These are phyloP conservation scores for Aselliscus stoliczkanus DNA, from an alignment of 2,797 vertebrate genomes.

Conservation along the genomic window DNA sequence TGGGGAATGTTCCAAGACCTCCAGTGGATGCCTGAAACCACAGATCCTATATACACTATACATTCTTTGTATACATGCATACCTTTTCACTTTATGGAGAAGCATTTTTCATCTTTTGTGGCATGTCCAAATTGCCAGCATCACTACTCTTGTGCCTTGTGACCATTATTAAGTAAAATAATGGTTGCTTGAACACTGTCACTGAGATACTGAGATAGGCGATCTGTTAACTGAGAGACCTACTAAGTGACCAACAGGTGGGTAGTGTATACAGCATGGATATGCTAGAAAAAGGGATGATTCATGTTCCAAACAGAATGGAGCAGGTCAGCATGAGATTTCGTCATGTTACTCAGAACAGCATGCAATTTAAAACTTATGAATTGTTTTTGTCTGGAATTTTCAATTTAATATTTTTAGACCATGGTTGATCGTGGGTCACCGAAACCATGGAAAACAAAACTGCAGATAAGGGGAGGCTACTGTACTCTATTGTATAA, in stretches of 20 bases:
- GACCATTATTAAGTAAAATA: not conserved
- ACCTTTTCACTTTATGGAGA: not conserved
- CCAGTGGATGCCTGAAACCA: not conserved
- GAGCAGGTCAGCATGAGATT: not conserved
- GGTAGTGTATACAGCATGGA: not conserved
- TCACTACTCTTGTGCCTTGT: not conserved
- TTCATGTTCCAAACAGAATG: not conserved
- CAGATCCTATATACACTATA: not conserved
- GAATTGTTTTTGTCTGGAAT: not conserved
- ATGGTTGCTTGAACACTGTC: not conserved
- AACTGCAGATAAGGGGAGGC: not conserved
- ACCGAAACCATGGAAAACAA: not conserved
- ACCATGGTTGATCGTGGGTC: not conserved
- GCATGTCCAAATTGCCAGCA: not conserved
- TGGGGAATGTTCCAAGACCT: not conserved
- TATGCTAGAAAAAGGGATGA: not conserved
- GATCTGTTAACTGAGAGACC: too few relatives aligned
- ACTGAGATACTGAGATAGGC: not conserved
- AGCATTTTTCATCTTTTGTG: not conserved
- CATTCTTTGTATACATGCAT: not conserved
- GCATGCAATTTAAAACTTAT: too few relatives aligned
- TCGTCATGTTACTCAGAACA: not conserved
- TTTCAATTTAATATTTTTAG: not conserved
- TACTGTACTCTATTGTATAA: not conserved
- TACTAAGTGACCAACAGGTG: not conserved